Percentiles rank a stretch among this genome's conserved stretches.
Evolutionary conservation across 1,140 invertebrate species (phyloP).

Genomic region (Drosophila micromelanica): DNA sequence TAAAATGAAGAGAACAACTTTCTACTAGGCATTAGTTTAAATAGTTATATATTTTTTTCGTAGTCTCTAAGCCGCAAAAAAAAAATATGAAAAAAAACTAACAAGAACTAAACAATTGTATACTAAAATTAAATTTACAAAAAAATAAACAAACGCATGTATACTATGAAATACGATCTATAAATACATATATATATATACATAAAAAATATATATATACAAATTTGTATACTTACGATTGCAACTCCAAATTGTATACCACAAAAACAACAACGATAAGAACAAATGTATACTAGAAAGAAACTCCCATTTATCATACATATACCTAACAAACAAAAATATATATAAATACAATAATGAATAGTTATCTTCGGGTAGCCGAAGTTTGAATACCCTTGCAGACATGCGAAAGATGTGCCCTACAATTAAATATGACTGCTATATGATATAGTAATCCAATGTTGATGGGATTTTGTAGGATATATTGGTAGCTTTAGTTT

Average conservation of each 20-base stretch:
- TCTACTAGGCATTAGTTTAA: conserved; percentile 56
- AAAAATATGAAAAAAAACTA: conserved; percentile 17
- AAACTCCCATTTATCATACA: conserved; percentile 50
- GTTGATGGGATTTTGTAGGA: no score
- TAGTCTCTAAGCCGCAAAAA: conserved; percentile 48
- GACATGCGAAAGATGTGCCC: no score
- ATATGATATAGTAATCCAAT: no score
- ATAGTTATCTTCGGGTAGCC: not conserved
- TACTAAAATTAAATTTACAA: conserved; percentile 56
- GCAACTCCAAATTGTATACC: conserved; percentile 38
- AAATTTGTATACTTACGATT: conserved; percentile 35
- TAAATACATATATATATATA: conserved; percentile 17
- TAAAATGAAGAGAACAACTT: conserved; percentile 14
- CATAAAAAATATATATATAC: conserved; percentile 25
- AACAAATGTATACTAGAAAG: conserved; percentile 53
- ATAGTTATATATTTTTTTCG: conserved; percentile 59
- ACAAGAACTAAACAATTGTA: conserved; percentile 50
- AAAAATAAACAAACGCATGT: conserved; percentile 25
- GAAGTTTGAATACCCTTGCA: no score
- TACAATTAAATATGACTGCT: no score
- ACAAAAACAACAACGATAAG: conserved; percentile 31
- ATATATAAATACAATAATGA: conserved; percentile 10
- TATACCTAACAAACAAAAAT: conserved; percentile 12
- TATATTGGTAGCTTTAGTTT: no score
- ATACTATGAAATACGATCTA: conserved; percentile 30